Evolutionary conservation across 1,140 invertebrate genomes (phyloP), one percentile per base, ranked within the genome.

Genomic region (Agrilus planipennis): DNA sequence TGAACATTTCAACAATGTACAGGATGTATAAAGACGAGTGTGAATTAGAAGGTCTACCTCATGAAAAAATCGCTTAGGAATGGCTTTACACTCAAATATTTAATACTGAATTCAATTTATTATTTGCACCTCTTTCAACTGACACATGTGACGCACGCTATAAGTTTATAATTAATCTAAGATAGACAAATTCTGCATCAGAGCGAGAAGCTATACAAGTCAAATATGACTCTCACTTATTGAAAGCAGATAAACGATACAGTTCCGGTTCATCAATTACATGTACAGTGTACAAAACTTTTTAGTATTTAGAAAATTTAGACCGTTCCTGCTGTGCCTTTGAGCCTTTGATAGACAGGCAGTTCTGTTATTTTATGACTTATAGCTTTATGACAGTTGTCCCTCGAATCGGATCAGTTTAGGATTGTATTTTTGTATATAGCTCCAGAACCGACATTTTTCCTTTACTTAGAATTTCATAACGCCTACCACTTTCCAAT

Each of bases 41-140:
- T 41, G 10, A 21, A 12, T 9, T 9, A 12, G 20, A 41, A 3
- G 14, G 14, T 12, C 34, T 41, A 14, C 39, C 29, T 30, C 7
- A 4, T 17, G 21, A 42, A 25, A 34, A 42, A 16, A 35, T 42
- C 21, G 23, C 12, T 14, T 25, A 42, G 16, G 14, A 36, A 36
- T 42, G 41, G 23, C 20, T 42, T 42, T 25, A 39, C 38, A 30
- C 12, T 20, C 5, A 36, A 36, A 36, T 36, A 4, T 27, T 42
- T 19, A 40, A 36, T 12, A 20, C 28, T 9, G 21, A 36, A 36
- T 28, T 42, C 4, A 35, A 35, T 42, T 36, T 36, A 14, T 36
- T 23, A 18, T 27, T 34, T 16, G 16, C 11, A 11, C 6, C 11
- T 12, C 31, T 30, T 17, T 4, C 3, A 20, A 41, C 32, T 20